Base-by-base conservation (phyloP, 1,140 invertebrate species). In the Arctopsyche grandis region DNA sequence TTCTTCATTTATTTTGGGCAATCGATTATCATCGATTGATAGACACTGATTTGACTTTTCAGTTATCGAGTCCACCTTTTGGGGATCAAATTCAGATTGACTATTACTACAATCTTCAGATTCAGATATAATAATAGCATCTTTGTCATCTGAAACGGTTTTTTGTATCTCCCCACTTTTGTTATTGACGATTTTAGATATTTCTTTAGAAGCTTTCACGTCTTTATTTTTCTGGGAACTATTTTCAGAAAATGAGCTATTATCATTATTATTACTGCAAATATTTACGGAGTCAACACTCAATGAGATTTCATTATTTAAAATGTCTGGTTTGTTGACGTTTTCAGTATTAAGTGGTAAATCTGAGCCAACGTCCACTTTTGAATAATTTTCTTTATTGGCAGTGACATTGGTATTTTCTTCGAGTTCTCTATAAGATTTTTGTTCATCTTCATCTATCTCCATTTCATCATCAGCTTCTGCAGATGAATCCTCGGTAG, bases 401-500 rank as follows among this genome's bases (percentile, higher is more conserved):
- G 4, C 16, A 56, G 26, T 22, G 21, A 12, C 22, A 46, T 5
- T 38, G 5, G 0, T 16, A 56, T 56, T 29, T 26, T 74, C 38
- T 29, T 74, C 71, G 12, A 56, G 21, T 26, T 1, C 46, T 22
- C 14, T 56, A 56, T 74, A 44, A 21, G 71, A 52, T 76, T 79
- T 80, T 58, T 78, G 66, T 63, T 80, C 22, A 77, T 81, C 76
- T 84, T 91, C 90, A 75, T 91, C 90, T 26, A 90, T 88, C 82
- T 91, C 90, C 90, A 91, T 91, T 84, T 91, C 90, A 83, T 91
- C 90, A 84, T 91, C 90, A 21, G 90, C 90, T 84, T 91, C 90
- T 4, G 90, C 90, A 22, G 89, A 91, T 0, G 90, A 91, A 84
- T 91, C 90, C 85, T 91, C 90, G 38, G 87, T 88, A 79, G 85